These are phyloP conservation scores for Scrobipalpa costella DNA, from an alignment of 2,888 invertebrate genomes.

Conservation along the genomic window DNA sequence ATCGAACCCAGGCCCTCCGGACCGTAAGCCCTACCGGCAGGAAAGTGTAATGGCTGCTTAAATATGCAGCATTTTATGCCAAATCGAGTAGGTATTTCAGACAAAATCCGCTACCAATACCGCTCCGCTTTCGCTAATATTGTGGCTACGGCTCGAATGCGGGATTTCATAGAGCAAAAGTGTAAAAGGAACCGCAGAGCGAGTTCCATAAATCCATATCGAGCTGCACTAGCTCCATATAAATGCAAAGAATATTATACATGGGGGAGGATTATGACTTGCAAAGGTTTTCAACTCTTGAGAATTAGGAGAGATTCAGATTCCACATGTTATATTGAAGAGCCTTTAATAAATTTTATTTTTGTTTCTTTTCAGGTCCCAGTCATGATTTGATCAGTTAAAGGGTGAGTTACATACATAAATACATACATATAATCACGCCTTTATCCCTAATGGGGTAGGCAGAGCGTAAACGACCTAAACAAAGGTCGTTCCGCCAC, in stretches of 20 bases:
- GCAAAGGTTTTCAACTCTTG: neutral
- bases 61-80: no score
- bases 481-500: no score
- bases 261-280: neutral
- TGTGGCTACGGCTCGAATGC: neutral
- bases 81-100: neutral
- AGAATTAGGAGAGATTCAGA: neutral
- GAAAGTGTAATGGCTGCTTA: no score
- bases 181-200: neutral
- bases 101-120: neutral
- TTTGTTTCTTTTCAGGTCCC: neutral
- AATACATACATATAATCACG: no score
- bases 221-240: neutral
- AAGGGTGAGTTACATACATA: slow-evolving; percentile 14
- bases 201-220: slow-evolving; percentile 1
- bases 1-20: no score
- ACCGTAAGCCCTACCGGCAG: no score
- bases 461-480: no score
- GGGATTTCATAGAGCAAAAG: neutral
- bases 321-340: neutral
- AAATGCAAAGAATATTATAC: neutral
- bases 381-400: slow-evolving; percentile 14
- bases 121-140: neutral
- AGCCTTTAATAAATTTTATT: neutral
- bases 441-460: no score